Evolutionary conservation across 2,797 vertebrate genomes (phyloP), one percentile per base, ranked within the genome.

Genomic region (Orestias chungarensis): DNA sequence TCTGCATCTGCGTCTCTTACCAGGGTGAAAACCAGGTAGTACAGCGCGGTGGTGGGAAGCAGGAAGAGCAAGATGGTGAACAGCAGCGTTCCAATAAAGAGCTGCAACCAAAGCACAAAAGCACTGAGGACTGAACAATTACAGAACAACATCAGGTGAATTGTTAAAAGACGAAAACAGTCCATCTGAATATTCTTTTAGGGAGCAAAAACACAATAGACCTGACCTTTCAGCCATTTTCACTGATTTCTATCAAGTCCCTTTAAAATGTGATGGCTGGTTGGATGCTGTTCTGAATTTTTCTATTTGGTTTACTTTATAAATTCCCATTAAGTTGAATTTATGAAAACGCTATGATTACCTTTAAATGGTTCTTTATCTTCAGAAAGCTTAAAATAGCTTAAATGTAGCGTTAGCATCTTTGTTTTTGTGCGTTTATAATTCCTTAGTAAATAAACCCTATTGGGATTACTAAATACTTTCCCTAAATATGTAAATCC

Each of bases 21-120:
- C 97, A 99, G 88, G 8, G 97, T 98, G 82, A 99, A 99, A 61
- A 99, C 98, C 88, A 99, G 94, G 92, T 99, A 99, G 93, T 99
- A 99, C 31, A 99, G 94, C 0, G 97, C 98, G 0, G 96, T 97
- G 5, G 98, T 99, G 29, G 98, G 98, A 77, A 99, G 93, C 64
- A 99, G 93, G 88, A 99, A 99, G 73, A 99, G 88, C 86, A 99
- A 93, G 86, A 99, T 89, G 66, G 97, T 99, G 90, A 99, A 99
- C 0, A 99, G 93, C 92, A 99, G 87, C 1, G 96, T 99, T 38
- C 98, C 98, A 0, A 99, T 96, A 90, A 99, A 98, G 33, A 99
- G 90, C 98, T 99, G 89, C 5, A 79, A 4, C 55, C 75, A 42
- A 75, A 54, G 65, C 61, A 81, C 55, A 59, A 35, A 18, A 20